Evolutionary conservation across 2,113 vertebrate genomes (phyloP), one percentile per base, ranked within the genome.

Genomic region (Lutjanus erythropterus): DNA sequence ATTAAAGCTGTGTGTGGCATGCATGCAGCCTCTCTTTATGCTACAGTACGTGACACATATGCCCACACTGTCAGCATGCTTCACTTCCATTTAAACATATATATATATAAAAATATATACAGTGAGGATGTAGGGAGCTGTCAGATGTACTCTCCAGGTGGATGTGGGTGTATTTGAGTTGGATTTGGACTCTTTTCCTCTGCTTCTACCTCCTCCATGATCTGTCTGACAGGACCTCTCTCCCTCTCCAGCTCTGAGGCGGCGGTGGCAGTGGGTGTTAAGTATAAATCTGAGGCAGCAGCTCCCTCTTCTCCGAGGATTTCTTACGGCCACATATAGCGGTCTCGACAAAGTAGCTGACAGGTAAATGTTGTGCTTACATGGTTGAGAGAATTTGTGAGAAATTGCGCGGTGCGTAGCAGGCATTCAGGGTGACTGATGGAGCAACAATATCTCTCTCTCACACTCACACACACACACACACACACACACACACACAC

Each of bases 361-460:
- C 90, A 90, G 81, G 85, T 89, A 82, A 90, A 89, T 84, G 87
- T 65, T 79, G 85, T 83, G 85, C 82, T 91, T 85, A 88, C 88
- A 81, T 29, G 89, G 86, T 85, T 88, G 71, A 84, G 78, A 52
- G 84, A 84, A 73, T 88, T 37, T 71, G 77, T 81, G 85, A 89
- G 81, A 80, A 80, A 88, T 84, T 71, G 80, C 31, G 60, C 47
- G 23, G 69, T 68, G 84, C 52, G 42, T 66, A 19, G 74, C 79
- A 49, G 62, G 77, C 84, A 82, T 88, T 87, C 85, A 41, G 76
- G 80, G 82, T 91, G 89, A 88, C 64, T 83, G 89, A 85, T 75
- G 79, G 82, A 71, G 86, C 86, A 86, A 79, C 86, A 62, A 74
- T 81, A 75, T 85, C 84, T 15, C 66, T 31, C 71, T 55, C 31